Evolutionary conservation across 2,888 invertebrate species (phyloP).

Genomic region (Tetanocera ferruginea): DNA sequence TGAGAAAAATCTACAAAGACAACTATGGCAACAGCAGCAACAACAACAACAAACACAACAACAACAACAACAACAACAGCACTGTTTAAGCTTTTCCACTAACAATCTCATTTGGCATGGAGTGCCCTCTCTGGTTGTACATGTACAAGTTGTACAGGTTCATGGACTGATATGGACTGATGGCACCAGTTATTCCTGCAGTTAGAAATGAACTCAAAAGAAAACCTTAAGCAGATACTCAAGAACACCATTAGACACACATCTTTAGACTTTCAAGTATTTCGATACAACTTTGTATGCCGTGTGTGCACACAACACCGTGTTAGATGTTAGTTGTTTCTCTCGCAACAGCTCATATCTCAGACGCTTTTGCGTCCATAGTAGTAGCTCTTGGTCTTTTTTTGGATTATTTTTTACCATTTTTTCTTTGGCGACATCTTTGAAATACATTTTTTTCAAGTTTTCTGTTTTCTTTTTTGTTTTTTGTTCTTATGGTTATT

Average conservation of each 20-base stretch:
- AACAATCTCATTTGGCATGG: no score
- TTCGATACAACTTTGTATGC: constrained; percentile 13
- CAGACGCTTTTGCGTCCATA: background rate
- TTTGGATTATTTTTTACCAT: background rate
- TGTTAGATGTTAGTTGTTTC: no score
- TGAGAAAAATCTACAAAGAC: no score
- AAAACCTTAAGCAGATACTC: constrained; percentile 28
- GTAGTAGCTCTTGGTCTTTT: background rate
- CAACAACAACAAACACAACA: background rate
- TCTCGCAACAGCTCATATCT: background rate
- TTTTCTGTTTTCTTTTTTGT: background rate
- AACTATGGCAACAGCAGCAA: background rate
- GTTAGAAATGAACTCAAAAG: constrained; percentile 29
- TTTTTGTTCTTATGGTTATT: background rate
- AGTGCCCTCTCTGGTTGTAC: no score
- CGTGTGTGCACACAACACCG: background rate
- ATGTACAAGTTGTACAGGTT: no score
- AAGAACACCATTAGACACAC: constrained; percentile 52
- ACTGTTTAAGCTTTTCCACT: no score
- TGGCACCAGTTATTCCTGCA: background rate
- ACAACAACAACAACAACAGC: background rate
- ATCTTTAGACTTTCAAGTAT: constrained; percentile 38
- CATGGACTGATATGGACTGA: no score
- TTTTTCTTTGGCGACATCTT: constrained; percentile 10
- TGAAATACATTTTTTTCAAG: background rate